A percentile compares a stretch with the other conserved stretches of the same genome.
Evolutionary conservation across 2,113 vertebrate species (phyloP).

Genomic region (Tetraodon nigroviridis): DNA sequence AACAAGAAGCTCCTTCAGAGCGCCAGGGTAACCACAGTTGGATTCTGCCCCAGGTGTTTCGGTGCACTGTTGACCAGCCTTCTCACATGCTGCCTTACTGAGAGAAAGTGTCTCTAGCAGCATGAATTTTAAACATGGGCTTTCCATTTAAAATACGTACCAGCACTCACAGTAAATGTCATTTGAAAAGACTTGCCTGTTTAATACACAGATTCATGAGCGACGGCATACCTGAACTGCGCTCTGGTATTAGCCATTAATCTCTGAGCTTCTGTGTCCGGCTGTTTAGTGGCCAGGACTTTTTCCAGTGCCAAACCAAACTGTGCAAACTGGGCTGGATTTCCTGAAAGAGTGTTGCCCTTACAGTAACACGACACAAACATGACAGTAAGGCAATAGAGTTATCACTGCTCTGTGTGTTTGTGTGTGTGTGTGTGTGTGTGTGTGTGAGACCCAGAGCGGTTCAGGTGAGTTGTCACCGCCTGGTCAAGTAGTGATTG

Average conservation of each 20-base stretch:
- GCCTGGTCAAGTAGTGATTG: constrained; percentile 54
- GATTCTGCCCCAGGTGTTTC: not conserved
- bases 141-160: constrained; percentile 12
- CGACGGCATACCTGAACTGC: constrained; percentile 14
- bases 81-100: not conserved
- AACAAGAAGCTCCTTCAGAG: constrained; percentile 90
- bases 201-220: constrained; percentile 31
- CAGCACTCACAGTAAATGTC: not conserved
- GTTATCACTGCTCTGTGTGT: constrained; percentile 7
- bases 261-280: constrained; percentile 27
- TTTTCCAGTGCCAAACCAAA: constrained; percentile 49
- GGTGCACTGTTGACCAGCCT: too few species aligned
- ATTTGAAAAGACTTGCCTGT: constrained; percentile 15
- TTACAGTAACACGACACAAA: constrained; percentile 17
- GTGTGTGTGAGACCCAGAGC: not conserved
- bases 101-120: not conserved
- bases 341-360: constrained; percentile 49
- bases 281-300: constrained; percentile 37
- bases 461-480: constrained; percentile 48
- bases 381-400: constrained; percentile 28
- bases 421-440: not conserved
- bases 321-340: constrained; percentile 29
- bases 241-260: constrained; percentile 35
- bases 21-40: constrained; percentile 72
- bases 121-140: constrained; percentile 8